Evolutionary conservation across 2,888 invertebrate genomes (phyloP), one percentile per base, ranked within the genome.

Genomic region (Drosophila lacicola): DNA sequence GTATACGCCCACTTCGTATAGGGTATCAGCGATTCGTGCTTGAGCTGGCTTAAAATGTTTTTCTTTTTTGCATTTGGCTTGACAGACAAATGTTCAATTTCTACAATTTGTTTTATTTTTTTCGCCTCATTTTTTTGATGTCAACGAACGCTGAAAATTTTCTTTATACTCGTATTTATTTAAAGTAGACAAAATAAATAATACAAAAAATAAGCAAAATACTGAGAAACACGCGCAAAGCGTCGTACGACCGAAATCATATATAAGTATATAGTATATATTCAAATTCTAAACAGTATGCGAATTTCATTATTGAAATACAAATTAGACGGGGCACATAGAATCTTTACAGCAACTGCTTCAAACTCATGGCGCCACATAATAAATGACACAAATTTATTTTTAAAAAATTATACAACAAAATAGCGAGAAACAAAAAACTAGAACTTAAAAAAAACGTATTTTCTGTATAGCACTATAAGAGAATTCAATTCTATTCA

Each of bases 181-280:
- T 81, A 75, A 82, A 89, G 85, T 82, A 82, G 82, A 85, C 74
- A 88, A 86, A 88, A 88, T 76, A 84, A 84, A 84, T 85, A 88
- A 73, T 72, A 71, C 29, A 68, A 72, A 64, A 71, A 78, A 63
- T 65, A 66, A 61, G 62, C 68, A 57, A 73, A 68, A 62, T 60
- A 61, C 66, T 63, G 65, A 65, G 60, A 80, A 82, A 77, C 89
- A 87, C 78, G 85, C 82, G 80, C 88, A 75, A 53, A 63, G 67
- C 68, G 63, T 60, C 84, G 80, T 73, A 69, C 70, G 70, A 66
- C 69, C 45, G 21, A 64, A 66, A 79, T 49, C 55, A 62, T 51
- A 65, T 4, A 13, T 13, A 54, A 21, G 60, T 34, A 49, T 62
- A 88, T 66, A 8, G 8, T 29, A 70, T 61, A 79, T 62, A 70